A percentile compares a stretch with the other conserved stretches of the same genome.
Conservation (phyloP, 2,113 vertebrate genomes). For the Pipa parva region DNA sequence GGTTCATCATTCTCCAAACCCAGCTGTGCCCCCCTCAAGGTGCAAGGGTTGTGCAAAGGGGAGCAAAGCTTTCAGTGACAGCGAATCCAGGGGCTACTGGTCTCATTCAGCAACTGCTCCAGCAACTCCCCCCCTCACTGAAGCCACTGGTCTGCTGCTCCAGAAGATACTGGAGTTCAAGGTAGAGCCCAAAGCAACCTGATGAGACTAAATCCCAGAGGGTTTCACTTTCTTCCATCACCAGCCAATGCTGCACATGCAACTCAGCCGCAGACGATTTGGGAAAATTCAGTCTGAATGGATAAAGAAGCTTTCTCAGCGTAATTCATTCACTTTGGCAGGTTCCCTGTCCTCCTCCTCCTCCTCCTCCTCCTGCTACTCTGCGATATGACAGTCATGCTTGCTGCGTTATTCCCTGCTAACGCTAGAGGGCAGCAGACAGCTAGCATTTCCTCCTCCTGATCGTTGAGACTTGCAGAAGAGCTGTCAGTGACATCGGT, state of each 20-base stretch:
- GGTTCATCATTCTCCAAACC: not conserved
- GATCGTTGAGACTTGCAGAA: too few species aligned
- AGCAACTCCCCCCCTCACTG: conserved; percentile 29
- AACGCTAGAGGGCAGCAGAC: conserved; percentile 16
- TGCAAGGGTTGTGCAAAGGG: not conserved
- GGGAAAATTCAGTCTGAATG: conserved; percentile 14
- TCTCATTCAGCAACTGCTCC: conserved; percentile 2
- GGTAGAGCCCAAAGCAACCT: not conserved
- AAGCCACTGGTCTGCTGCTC: not conserved
- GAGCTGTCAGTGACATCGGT: too few species aligned
- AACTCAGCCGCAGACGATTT: conserved; percentile 8
- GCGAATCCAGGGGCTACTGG: not conserved
- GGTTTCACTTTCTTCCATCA: conserved; percentile 1
- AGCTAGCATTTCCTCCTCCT: not conserved
- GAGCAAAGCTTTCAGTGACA: conserved; percentile 12
- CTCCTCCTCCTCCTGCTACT: not conserved
- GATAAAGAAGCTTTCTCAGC: conserved; percentile 10
- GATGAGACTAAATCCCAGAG: not conserved
- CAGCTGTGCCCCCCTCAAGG: not conserved
- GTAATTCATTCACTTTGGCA: conserved; percentile 35
- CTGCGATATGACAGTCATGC: not conserved
- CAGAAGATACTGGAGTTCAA: not conserved
- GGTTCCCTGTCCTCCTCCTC: conserved; percentile 17
- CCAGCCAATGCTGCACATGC: not conserved
- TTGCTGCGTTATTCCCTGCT: not conserved